phyloP scores from a whole-genome alignment of 2,797 vertebrate genomes.

The Sebastes flavidus region DNA sequence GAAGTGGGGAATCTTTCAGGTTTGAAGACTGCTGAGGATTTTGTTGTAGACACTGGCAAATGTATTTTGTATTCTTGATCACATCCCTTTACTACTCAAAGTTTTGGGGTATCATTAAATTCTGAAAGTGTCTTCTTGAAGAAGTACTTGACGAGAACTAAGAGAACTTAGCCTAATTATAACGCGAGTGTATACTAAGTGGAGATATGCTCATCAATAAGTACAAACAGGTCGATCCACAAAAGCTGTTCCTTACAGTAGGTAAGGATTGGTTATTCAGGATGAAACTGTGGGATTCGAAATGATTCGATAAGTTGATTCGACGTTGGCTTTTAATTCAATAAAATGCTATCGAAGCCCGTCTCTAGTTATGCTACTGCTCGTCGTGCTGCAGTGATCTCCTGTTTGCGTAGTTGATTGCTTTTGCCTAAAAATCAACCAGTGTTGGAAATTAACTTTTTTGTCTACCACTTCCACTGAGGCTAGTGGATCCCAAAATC shows the following conservation, averaged over 20 bases:
- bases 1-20: conserved; percentile 13
- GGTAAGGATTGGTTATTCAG: neutral
- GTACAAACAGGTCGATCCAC: neutral
- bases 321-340: neutral
- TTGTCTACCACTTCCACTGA: too few relatives aligned
- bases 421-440: too few relatives aligned
- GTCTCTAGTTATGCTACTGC: neutral
- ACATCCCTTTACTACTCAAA: neutral
- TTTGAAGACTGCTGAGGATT: neutral
- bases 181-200: neutral
- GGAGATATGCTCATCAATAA: neutral
- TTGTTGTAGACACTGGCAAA: neutral
- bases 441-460: too few relatives aligned
- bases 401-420: neutral
- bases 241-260: neutral
- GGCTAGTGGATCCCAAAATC: too few relatives aligned
- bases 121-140: neutral
- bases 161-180: neutral
- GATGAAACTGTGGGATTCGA: neutral
- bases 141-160: neutral
- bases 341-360: neutral
- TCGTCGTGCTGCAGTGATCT: neutral
- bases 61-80: neutral
- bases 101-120: neutral
- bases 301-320: neutral